phyloP scores from a whole-genome alignment of 2,113 vertebrate species.

The Brachyhypopomus gauderio region DNA sequence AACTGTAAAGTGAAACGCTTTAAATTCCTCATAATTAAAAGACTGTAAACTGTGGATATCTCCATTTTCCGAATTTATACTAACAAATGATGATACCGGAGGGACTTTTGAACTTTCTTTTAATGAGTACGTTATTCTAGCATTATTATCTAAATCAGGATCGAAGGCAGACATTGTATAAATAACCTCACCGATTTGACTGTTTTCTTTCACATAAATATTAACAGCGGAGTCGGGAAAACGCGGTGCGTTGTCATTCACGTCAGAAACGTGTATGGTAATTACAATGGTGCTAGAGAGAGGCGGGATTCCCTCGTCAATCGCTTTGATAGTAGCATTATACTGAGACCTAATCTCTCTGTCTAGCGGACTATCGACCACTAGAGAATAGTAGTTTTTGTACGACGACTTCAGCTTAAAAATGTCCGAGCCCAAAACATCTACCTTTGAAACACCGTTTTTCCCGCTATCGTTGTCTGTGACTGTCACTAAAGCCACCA shows the following conservation, averaged over 20 bases:
- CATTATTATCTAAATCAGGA: slow-evolving; percentile 65
- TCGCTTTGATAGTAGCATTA: slow-evolving; percentile 58
- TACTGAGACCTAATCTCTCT: slow-evolving; percentile 65
- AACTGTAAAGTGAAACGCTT: slow-evolving; percentile 69
- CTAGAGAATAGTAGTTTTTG: slow-evolving; percentile 57
- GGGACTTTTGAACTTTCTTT: slow-evolving; percentile 50
- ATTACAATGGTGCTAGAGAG: slow-evolving; percentile 53
- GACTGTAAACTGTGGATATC: slow-evolving; percentile 45
- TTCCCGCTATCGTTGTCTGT: slow-evolving; percentile 68
- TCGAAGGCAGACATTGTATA: slow-evolving; percentile 63
- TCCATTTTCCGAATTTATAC: slow-evolving; percentile 50
- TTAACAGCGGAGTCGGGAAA: slow-evolving; percentile 61
- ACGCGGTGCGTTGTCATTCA: slow-evolving; percentile 59
- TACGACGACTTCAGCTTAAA: slow-evolving; percentile 37
- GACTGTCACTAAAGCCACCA: slow-evolving; percentile 74
- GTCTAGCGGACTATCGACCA: slow-evolving; percentile 51
- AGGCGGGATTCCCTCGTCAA: slow-evolving; percentile 60
- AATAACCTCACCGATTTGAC: slow-evolving; percentile 64
- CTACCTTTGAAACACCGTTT: slow-evolving; percentile 32
- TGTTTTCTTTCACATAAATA: slow-evolving; percentile 73
- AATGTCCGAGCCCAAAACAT: too few species aligned
- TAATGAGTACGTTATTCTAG: slow-evolving; percentile 58
- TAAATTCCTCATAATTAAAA: slow-evolving; percentile 53
- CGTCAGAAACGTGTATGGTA: slow-evolving; percentile 59
- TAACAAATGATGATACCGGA: slow-evolving; percentile 58